phyloP scores from a whole-genome alignment of 2,113 vertebrate species.

The Cygnus buccinator region DNA sequence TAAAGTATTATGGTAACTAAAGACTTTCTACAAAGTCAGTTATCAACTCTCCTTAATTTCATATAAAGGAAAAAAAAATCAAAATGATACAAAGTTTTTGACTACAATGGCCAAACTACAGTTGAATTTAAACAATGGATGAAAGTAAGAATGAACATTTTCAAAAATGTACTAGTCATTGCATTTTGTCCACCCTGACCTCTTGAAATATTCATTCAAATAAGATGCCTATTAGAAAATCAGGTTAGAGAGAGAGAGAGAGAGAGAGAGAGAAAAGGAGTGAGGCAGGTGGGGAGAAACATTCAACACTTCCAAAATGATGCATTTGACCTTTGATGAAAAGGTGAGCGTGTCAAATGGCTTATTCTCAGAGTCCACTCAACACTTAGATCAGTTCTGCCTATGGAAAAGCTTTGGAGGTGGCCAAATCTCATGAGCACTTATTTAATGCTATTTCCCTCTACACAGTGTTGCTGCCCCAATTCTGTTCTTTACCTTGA shows the following conservation, averaged over 20 bases:
- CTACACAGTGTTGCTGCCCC: background rate
- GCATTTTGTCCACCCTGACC: background rate
- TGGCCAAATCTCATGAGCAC: background rate
- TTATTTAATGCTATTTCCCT: background rate
- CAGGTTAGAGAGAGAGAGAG: background rate
- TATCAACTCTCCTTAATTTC: constrained; percentile 13
- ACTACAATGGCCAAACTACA: background rate
- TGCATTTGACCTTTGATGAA: constrained; percentile 44
- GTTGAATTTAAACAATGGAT: background rate
- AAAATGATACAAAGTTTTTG: background rate
- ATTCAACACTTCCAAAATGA: background rate
- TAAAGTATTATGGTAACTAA: constrained; percentile 73
- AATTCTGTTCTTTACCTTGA: background rate
- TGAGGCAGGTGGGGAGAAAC: background rate
- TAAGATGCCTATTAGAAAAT: background rate
- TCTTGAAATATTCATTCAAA: constrained; percentile 37
- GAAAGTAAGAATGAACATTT: background rate
- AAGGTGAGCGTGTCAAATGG: constrained; percentile 43
- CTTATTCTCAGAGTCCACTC: constrained; percentile 32
- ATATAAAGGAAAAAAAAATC: background rate
- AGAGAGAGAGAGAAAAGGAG: background rate
- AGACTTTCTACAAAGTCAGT: constrained; percentile 67
- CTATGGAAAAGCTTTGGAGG: background rate
- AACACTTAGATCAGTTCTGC: constrained; percentile 22
- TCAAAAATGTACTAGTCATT: background rate